These are phyloP conservation scores for Rhyacophila brunnea DNA, from an alignment of 1,140 invertebrate genomes.

Conservation along the genomic window DNA sequence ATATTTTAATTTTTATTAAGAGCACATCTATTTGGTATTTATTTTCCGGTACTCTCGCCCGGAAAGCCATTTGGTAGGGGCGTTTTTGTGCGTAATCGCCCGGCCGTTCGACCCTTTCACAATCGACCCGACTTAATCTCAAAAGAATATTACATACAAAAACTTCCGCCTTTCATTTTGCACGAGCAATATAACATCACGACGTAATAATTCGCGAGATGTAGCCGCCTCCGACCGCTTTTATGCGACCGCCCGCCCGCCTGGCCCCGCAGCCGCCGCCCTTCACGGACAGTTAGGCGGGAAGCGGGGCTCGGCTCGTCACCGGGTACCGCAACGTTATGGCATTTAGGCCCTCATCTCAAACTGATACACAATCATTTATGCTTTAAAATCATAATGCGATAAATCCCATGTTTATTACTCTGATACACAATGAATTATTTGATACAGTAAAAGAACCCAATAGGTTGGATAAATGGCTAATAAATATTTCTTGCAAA, in stretches of 20 bases:
- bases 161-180: slow-evolving; percentile 31
- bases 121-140: slow-evolving; percentile 20
- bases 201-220: slow-evolving; percentile 33
- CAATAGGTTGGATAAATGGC: too few species aligned
- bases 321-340: slow-evolving; percentile 7
- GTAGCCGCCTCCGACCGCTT: slow-evolving; percentile 7
- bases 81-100: neutral
- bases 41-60: too few species aligned
- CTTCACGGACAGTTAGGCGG: slow-evolving; percentile 29
- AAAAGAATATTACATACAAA: slow-evolving; percentile 30
- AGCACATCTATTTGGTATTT: too few species aligned
- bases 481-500: too few species aligned
- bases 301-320: slow-evolving; percentile 3
- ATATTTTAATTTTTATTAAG: too few species aligned
- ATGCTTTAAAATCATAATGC: too few species aligned
- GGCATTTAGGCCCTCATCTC: too few species aligned
- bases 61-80: neutral
- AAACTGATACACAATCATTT: too few species aligned
- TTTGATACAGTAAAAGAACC: too few species aligned
- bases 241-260: neutral
- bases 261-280: neutral
- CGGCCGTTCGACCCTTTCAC: slow-evolving; percentile 1
- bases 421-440: too few species aligned
- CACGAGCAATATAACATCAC: slow-evolving; percentile 31
- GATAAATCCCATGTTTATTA: too few species aligned